Evolutionary conservation across 1,140 invertebrate species (phyloP).

Genomic region (Drosophila burlai): DNA sequence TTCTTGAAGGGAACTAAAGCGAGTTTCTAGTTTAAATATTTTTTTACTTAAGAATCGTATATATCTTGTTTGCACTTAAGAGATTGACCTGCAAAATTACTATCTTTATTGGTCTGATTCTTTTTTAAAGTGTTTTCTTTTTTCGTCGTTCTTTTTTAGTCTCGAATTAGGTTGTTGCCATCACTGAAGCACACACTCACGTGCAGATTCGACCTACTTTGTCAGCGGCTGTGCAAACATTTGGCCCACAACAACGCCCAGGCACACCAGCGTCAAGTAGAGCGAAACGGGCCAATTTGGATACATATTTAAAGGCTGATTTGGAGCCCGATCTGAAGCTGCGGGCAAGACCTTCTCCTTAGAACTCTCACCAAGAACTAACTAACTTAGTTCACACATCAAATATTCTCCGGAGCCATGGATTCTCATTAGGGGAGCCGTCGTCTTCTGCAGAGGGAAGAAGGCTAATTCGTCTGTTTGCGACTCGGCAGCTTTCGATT

Average conservation of each 20-base stretch:
- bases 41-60: background rate
- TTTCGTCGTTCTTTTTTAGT: background rate
- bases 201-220: slow-evolving; percentile 63
- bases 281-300: slow-evolving; percentile 49
- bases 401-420: slow-evolving; percentile 15
- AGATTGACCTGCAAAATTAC: background rate
- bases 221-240: slow-evolving; percentile 68
- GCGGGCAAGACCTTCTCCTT: slow-evolving; percentile 25
- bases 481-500: slow-evolving; percentile 45
- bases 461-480: slow-evolving; percentile 26
- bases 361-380: slow-evolving; percentile 29
- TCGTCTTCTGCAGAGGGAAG: slow-evolving; percentile 3
- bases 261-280: slow-evolving; percentile 21
- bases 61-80: background rate
- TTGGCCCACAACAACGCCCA: slow-evolving; percentile 40
- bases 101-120: no score
- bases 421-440: slow-evolving; percentile 19
- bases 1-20: no score
- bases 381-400: slow-evolving; percentile 34
- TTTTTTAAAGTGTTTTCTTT: no score
- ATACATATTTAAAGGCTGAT: slow-evolving; percentile 49
- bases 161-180: slow-evolving; percentile 5
- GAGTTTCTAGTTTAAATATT: no score
- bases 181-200: slow-evolving; percentile 8
- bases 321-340: background rate